Evolutionary conservation across 2,888 invertebrate genomes (phyloP).

Genomic region (Octonoba sinensis): DNA sequence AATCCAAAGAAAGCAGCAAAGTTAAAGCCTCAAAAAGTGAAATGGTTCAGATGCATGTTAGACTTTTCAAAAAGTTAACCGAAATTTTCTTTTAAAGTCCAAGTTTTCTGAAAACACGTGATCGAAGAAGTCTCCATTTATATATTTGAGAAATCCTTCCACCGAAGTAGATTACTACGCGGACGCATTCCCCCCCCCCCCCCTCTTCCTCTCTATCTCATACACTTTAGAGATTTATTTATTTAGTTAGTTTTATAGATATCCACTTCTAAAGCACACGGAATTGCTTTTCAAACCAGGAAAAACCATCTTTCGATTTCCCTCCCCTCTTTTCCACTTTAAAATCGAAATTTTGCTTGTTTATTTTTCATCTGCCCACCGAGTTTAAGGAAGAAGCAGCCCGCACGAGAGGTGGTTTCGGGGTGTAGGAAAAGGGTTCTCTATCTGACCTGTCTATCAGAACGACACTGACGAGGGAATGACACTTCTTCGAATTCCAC

Average conservation of each 20-base stretch:
- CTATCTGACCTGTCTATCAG: conserved; percentile 21
- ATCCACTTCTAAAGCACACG: conserved; percentile 21
- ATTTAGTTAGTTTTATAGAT: conserved; percentile 47
- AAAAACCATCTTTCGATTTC: conserved; percentile 7
- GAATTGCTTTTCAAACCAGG: conserved; percentile 45
- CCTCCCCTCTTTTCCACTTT: neutral
- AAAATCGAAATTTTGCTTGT: conserved; percentile 47
- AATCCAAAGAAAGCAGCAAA: too few species aligned
- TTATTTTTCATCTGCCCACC: conserved; percentile 36
- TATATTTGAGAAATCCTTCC: neutral
- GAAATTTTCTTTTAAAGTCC: too few species aligned
- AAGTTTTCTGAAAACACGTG: too few species aligned
- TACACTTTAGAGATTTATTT: conserved; percentile 28
- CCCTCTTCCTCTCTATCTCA: conserved; percentile 18
- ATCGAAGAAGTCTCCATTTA: too few species aligned
- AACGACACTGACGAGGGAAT: conserved; percentile 33
- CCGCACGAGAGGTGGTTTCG: neutral
- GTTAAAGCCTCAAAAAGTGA: too few species aligned
- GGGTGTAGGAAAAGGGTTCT: neutral
- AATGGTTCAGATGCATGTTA: too few species aligned
- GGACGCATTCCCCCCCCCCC: neutral
- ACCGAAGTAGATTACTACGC: conserved; percentile 18
- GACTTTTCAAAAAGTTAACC: too few species aligned
- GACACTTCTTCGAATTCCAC: conserved; percentile 33
- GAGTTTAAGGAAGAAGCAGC: neutral